Evolutionary conservation across 1,140 invertebrate species (phyloP), one percentile per base, ranked within the genome.

Genomic region (Monochamus saltuarius): DNA sequence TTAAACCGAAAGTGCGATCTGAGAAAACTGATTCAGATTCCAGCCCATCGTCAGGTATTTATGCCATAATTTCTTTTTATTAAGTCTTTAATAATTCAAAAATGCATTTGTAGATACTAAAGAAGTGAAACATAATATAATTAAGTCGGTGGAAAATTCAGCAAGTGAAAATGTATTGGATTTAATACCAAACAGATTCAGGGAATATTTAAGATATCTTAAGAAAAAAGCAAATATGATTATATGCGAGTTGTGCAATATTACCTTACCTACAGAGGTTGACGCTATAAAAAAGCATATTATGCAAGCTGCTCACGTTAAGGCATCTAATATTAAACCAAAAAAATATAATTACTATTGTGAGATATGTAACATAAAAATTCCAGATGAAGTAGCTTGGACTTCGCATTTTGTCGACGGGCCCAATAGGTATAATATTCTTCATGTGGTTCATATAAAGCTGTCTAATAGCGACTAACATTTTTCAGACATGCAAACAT

Each of bases 331-430:
- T 14, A 46, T 37, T 37, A 35, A 46, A 11, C 35, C 10, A 10
- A 29, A 29, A 7, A 56, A 62, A n/a, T 71, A 65, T 42, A 65
- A 47, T 4, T 71, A 60, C 53, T 69, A 52, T 57, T 71, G 69
- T 29, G 69, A 71, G 45, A 62, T 69, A 54, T 71, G 69, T 39
- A 55, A 67, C 36, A 38, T 55, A 8, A 37, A 53, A 29, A 47
- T 61, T 10, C 55, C 42, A 13, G 53, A 56, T 29, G 69, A 71
- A 50, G 13, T 22, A 14, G 39, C 38, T 17, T 71, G 67, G 67
- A 19, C 42, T 11, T 58, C 56, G 4, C 69, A 71, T 60, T 61
- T 67, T 37, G 55, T 36, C 34, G 36, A 57, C 45, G 64, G 57
- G 11, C 55, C 56, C 9, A 56, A 51, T 35, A 65, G 54, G 64